Base-by-base conservation (phyloP, 2,797 vertebrate genomes). In the Cyprinodon diabolis region DNA sequence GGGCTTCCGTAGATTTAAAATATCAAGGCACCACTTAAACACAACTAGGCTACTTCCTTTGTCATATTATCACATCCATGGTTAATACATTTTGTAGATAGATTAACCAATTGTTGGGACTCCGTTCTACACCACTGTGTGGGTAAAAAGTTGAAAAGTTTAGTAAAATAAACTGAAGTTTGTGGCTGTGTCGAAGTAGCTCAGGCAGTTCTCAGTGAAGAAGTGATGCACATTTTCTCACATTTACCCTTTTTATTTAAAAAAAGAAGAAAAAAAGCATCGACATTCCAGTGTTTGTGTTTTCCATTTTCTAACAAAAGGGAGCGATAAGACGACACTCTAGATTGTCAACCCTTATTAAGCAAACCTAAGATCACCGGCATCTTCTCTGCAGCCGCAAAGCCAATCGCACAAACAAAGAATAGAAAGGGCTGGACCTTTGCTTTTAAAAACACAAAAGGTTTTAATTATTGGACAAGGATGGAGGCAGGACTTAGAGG, bases 271-370 rank as follows among this genome's bases (percentile, higher is more conserved):
- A 60, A 57, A 51, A 93, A 92, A 91, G 89, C 81, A 89, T 91
- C 88, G 84, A 94, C 93, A 95, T 94, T 95, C 93, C 94, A 95
- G 94, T 95, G 93, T 94, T 94, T 94, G 90, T 88, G 78, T 93
- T 94, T 93, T 93, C 85, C 83, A 89, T 92, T 94, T 94, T 93
- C 90, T 92, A 92, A 92, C 87, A 91, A 91, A 92, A 93, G 78
- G 81, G 66, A 83, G 72, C 75, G 83, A 62, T 79, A 77, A 89
- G 80, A 89, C 80, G 88, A 92, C 80, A 57, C 84, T 87, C 74
- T 84, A 80, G 91, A 92, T 90, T 93, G 90, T 93, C 91, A 85
- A 79, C 88, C 87, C 76, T 78, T 57, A 68, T 57, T 80, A 80
- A 88, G 84, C 84, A 72, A 69, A 77, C 23, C 70, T 54, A 77